phyloP scores from a whole-genome alignment of 2,797 vertebrate genomes.

The Luscinia luscinia region DNA sequence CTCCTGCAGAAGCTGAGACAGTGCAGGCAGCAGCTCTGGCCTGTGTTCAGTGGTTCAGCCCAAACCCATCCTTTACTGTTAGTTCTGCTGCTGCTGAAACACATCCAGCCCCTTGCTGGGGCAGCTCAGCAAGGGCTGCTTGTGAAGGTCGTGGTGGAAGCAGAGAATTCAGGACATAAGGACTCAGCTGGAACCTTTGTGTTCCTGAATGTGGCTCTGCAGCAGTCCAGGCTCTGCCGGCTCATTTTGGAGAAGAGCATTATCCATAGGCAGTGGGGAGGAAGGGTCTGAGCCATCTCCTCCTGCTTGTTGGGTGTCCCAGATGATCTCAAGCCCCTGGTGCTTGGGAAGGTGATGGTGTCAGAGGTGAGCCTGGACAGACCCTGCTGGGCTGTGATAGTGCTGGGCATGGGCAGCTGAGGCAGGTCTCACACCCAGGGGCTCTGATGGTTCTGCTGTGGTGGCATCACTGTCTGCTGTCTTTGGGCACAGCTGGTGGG shows the following conservation, averaged over 20 bases:
- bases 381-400: not conserved
- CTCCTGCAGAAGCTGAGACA: not conserved
- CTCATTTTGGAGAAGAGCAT: accelerated
- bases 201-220: not conserved
- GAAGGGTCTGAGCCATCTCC: not conserved
- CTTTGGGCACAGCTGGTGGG: not conserved
- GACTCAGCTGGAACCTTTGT: not conserved
- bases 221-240: not conserved
- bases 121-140: not conserved
- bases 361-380: not conserved
- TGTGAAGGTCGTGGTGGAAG: not conserved
- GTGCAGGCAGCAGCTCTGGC: not conserved
- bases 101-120: not conserved
- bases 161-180: not conserved
- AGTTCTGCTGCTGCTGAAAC: not conserved
- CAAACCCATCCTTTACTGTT: not conserved
- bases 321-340: not conserved
- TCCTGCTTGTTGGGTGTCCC: not conserved
- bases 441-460: not conserved
- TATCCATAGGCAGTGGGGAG: accelerated
- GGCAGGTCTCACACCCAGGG: not conserved
- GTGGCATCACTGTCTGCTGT: not conserved
- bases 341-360: not conserved
- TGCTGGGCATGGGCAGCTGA: not conserved
- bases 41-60: not conserved